Percentiles rank a stretch among this genome's conserved stretches.
These are phyloP conservation scores for Pheosia tremula DNA, from an alignment of 2,888 invertebrate genomes.

Conservation along the genomic window DNA sequence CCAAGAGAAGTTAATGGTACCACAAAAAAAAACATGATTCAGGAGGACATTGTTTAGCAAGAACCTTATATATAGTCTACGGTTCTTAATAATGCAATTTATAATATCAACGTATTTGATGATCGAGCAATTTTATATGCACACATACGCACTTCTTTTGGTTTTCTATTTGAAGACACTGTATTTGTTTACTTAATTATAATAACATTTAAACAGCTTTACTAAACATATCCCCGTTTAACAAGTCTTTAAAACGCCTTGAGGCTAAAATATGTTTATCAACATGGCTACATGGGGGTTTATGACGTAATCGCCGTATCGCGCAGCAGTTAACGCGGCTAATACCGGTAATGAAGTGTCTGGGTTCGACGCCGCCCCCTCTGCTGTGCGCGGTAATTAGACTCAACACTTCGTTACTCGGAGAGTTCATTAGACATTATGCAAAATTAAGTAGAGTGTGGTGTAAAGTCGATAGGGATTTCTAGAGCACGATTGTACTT, in stretches of 20 bases:
- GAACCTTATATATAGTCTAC: no score
- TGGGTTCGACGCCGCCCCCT: slow-evolving; percentile 10
- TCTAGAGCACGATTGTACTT: no score
- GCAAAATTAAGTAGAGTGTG: slow-evolving; percentile 1
- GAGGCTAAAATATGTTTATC: slow-evolving; percentile 7
- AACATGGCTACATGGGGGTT: background rate
- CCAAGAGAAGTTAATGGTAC: no score
- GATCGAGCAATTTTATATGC: no score
- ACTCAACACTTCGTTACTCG: slow-evolving; percentile 24
- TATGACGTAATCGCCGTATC: slow-evolving; percentile 31
- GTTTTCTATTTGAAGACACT: no score
- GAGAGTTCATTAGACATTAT: slow-evolving; percentile 4
- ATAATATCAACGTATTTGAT: no score
- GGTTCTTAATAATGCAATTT: no score
- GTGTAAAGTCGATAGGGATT: background rate
- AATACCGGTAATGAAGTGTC: slow-evolving; percentile 44
- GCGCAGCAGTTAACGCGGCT: slow-evolving; percentile 25
- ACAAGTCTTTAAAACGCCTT: slow-evolving; percentile 3
- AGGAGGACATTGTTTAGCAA: no score
- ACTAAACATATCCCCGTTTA: background rate
- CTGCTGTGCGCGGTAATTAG: slow-evolving; percentile 29
- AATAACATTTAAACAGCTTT: no score
- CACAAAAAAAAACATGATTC: no score
- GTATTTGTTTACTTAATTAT: no score
- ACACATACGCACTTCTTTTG: no score